Evolutionary conservation across 2,888 invertebrate species (phyloP).

Genomic region (Lordiphosa andalusiaca): DNA sequence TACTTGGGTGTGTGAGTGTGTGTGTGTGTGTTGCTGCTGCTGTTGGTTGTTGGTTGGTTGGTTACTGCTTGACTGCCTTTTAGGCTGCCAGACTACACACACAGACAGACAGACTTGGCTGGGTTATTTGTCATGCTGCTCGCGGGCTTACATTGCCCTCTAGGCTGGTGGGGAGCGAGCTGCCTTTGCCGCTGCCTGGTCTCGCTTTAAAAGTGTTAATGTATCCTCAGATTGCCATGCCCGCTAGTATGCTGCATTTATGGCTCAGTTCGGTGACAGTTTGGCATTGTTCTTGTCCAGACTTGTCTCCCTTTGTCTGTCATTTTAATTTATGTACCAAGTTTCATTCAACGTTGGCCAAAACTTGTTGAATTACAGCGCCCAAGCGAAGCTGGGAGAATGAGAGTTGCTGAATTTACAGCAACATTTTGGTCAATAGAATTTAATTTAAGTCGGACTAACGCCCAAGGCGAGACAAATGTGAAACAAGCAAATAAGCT

Average conservation of each 20-base stretch:
- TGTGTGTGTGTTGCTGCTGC: conserved; percentile 22
- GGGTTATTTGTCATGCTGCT: conserved; percentile 58
- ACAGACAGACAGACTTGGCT: conserved; percentile 18
- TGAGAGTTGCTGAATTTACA: too few relatives aligned
- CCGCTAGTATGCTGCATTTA: conserved; percentile 8
- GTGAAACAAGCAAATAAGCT: too few relatives aligned
- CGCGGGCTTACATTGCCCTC: conserved; percentile 39
- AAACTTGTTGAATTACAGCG: conserved; percentile 58
- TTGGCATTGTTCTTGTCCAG: conserved; percentile 27
- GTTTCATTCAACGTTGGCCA: conserved; percentile 9
- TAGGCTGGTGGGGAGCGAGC: conserved; percentile 3
- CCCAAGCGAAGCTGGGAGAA: not conserved
- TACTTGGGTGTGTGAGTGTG: conserved; percentile 12
- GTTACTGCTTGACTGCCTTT: conserved; percentile 53
- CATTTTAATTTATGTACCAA: conserved; percentile 44
- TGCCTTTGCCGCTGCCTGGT: too few relatives aligned
- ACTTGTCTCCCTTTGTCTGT: conserved; percentile 8
- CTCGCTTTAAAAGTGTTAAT: conserved; percentile 49
- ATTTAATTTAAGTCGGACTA: too few relatives aligned
- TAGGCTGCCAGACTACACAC: conserved; percentile 23
- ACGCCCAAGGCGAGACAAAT: too few relatives aligned
- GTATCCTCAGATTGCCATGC: conserved; percentile 39
- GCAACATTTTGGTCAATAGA: too few relatives aligned
- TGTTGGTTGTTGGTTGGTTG: conserved; percentile 31
- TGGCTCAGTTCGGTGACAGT: conserved; percentile 18